phyloP scores from a whole-genome alignment of 2,888 invertebrate genomes.

The Macrophya alboannulata region DNA sequence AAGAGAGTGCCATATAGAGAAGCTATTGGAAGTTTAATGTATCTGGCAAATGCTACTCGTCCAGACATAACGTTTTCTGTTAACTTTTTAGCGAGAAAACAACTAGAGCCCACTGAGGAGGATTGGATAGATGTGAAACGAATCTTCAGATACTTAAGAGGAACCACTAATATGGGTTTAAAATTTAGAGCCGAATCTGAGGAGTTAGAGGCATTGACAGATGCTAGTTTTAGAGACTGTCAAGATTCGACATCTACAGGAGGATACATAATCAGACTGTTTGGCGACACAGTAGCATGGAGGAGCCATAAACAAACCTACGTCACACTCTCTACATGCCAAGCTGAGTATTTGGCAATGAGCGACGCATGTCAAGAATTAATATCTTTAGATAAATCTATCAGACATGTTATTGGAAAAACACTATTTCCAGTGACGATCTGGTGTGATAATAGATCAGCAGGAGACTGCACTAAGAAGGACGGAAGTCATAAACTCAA shows the following conservation, averaged over 20 bases:
- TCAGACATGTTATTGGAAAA: constrained; percentile 59
- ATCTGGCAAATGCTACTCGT: constrained; percentile 60
- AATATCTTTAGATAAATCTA: constrained; percentile 61
- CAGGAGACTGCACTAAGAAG: constrained; percentile 59
- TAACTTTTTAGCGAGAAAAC: constrained; percentile 58
- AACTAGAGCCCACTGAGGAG: constrained; percentile 55
- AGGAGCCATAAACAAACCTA: constrained; percentile 57
- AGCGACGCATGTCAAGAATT: constrained; percentile 63
- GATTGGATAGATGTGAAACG: constrained; percentile 58
- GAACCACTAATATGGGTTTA: constrained; percentile 58
- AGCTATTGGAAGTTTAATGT: constrained; percentile 64
- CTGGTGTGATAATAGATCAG: constrained; percentile 57
- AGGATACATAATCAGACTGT: constrained; percentile 60
- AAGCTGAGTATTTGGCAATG: constrained; percentile 63
- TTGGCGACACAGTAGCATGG: constrained; percentile 58
- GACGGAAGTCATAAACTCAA: constrained; percentile 33
- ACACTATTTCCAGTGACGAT: constrained; percentile 58
- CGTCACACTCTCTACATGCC: constrained; percentile 55
- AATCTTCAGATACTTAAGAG: constrained; percentile 58
- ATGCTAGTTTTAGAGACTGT: constrained; percentile 65
- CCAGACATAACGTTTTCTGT: constrained; percentile 60
- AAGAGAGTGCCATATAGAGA: constrained; percentile 59
- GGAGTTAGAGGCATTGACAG: constrained; percentile 61
- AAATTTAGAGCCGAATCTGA: constrained; percentile 47
- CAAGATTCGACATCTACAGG: constrained; percentile 61